Evolutionary conservation across 2,797 vertebrate genomes (phyloP).

Genomic region (Okamejei kenojei): DNA sequence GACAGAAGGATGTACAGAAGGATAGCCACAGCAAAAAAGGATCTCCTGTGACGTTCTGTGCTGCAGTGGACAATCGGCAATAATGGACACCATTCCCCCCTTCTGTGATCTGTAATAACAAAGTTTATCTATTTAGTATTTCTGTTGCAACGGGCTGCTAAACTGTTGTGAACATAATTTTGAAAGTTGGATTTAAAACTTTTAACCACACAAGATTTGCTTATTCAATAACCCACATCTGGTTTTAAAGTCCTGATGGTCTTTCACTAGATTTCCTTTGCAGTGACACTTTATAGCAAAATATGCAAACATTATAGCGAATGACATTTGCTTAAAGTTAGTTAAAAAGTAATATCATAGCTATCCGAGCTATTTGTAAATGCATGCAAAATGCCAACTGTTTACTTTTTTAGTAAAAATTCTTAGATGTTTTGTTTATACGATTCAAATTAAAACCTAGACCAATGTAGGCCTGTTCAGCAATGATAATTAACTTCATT

Average conservation of each 20-base stretch:
- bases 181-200: not conserved
- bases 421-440: not conserved
- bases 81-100: too few relatives aligned
- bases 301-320: not conserved
- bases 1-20: too few relatives aligned
- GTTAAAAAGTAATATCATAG: not conserved
- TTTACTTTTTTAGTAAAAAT: not conserved
- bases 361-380: not conserved
- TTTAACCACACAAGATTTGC: not conserved
- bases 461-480: not conserved
- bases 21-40: too few relatives aligned
- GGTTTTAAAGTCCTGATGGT: not conserved
- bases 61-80: too few relatives aligned
- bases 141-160: not conserved
- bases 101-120: too few relatives aligned
- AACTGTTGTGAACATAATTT: not conserved
- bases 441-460: not conserved
- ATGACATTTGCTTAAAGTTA: not conserved
- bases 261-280: not conserved
- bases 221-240: not conserved
- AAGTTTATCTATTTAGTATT: too few relatives aligned
- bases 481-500: not conserved
- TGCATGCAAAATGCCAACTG: not conserved
- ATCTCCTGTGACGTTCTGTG: too few relatives aligned
- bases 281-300: not conserved